Conservation (phyloP, 2,113 vertebrate genomes). For the Mobula birostris region DNA sequence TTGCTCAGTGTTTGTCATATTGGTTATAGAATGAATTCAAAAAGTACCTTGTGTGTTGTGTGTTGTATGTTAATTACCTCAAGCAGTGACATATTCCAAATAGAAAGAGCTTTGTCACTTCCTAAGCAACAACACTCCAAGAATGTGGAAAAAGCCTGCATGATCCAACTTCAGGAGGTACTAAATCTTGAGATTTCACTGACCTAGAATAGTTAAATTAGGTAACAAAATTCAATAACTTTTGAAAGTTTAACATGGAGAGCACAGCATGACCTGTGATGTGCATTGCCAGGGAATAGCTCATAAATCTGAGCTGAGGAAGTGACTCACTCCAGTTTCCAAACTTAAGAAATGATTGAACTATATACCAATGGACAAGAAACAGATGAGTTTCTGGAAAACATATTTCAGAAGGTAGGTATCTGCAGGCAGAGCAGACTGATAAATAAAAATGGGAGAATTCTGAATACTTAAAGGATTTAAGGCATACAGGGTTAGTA, state of each 20-base stretch:
- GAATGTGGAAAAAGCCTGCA: neutral
- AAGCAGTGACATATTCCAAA: neutral
- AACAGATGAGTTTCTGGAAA: neutral
- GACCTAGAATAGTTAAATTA: neutral
- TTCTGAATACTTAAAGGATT: too few species aligned
- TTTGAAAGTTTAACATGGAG: neutral
- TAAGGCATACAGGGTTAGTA: too few species aligned
- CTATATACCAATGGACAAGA: neutral
- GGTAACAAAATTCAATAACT: neutral
- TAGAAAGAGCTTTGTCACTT: neutral
- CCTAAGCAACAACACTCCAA: neutral
- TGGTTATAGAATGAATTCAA: neutral
- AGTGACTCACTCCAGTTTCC: neutral
- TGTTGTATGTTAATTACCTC: too few species aligned
- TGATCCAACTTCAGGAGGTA: neutral
- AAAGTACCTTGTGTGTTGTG: neutral
- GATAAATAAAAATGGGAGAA: neutral
- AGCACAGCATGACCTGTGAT: neutral
- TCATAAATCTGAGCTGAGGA: neutral
- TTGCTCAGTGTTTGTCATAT: neutral
- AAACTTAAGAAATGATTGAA: neutral
- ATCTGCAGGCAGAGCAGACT: neutral
- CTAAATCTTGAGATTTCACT: neutral
- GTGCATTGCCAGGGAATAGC: neutral
- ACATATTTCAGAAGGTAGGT: neutral